Percentiles rank a stretch among this genome's conserved stretches.
Evolutionary conservation across 1,140 invertebrate species (phyloP).

Genomic region (Pararge aegeria): DNA sequence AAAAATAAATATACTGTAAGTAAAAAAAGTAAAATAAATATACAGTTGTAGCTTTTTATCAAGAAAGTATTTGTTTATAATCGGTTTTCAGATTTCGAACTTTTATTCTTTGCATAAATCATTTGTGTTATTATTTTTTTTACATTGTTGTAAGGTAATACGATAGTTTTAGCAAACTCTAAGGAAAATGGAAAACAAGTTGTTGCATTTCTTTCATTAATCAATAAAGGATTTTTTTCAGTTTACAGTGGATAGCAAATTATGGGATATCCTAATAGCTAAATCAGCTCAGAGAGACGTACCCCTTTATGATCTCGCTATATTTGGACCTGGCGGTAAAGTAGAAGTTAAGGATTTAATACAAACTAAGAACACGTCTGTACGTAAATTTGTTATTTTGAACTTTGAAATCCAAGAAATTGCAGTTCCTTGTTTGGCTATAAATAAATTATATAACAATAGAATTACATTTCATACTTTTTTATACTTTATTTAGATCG

Average conservation of each 20-base stretch:
- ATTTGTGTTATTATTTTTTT: too few species aligned
- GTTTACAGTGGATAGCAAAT: constrained; percentile 38
- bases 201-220: too few species aligned
- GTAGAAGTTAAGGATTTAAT: constrained; percentile 25
- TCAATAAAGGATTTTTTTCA: constrained; percentile 35
- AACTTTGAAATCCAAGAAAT: constrained; percentile 1
- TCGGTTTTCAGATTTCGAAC: too few species aligned
- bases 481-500: constrained; percentile 14
- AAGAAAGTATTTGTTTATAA: too few species aligned
- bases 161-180: too few species aligned
- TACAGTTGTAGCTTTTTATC: too few species aligned
- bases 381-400: constrained; percentile 25
- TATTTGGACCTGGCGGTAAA: constrained; percentile 35
- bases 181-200: too few species aligned
- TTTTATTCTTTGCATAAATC: too few species aligned
- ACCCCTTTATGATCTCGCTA: constrained; percentile 1
- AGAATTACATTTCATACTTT: too few species aligned
- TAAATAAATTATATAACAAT: too few species aligned
- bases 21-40: neutral
- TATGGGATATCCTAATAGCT: constrained; percentile 33
- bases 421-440: too few species aligned
- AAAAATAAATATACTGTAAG: neutral
- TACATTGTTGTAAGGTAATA: too few species aligned
- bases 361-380: constrained; percentile 11
- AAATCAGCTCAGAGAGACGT: constrained; percentile 21